Conservation (phyloP, 2,113 vertebrate species). For the Hymenochirus boettgeri region DNA sequence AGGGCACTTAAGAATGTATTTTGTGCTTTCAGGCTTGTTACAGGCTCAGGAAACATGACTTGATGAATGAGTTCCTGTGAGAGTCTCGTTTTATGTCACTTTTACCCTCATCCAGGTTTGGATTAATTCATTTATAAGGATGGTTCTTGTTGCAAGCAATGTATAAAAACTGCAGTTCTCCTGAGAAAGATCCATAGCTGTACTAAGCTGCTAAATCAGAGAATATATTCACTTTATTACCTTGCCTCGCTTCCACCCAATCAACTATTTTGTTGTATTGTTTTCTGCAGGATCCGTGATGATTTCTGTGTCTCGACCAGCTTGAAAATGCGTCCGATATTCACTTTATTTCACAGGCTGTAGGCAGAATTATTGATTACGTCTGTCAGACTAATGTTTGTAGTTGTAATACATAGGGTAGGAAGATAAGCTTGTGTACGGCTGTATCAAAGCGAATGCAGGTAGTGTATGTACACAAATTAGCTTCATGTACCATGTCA, state of each 20-base stretch:
- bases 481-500: too few species aligned
- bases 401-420: neutral
- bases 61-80: conserved; percentile 11
- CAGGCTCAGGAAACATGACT: conserved; percentile 5
- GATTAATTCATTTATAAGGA: conserved; percentile 14
- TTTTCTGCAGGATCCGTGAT: neutral
- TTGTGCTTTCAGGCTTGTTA: neutral
- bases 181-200: neutral
- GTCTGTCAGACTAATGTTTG: neutral
- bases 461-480: neutral
- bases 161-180: neutral
- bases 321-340: neutral
- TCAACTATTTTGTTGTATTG: neutral
- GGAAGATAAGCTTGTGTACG: neutral
- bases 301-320: neutral
- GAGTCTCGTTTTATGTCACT: conserved; percentile 9
- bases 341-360: neutral
- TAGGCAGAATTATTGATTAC: neutral
- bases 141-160: conserved; percentile 2
- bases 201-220: neutral
- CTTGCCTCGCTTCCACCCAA: neutral
- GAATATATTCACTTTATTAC: neutral
- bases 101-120: neutral
- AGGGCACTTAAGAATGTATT: conserved; percentile 1
- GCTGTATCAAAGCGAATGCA: neutral